Conservation (phyloP, 2,113 vertebrate species). For the Gobiocypris rarus region DNA sequence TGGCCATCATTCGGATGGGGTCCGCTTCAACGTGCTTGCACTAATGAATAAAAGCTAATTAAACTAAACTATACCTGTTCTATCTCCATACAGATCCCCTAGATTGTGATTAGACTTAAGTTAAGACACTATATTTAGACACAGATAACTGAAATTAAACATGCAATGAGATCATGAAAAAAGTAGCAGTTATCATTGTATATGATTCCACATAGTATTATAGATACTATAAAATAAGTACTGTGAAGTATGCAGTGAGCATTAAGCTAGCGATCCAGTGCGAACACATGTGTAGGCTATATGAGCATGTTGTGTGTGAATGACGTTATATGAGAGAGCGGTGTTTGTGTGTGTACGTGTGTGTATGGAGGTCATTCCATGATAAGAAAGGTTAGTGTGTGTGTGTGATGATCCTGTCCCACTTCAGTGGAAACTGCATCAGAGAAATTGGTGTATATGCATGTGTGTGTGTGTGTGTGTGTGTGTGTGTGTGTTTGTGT, state of each 20-base stretch:
- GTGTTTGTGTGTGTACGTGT: neutral
- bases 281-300: neutral
- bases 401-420: neutral
- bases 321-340: neutral
- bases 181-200: neutral
- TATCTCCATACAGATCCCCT: too few species aligned
- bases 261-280: neutral
- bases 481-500: neutral
- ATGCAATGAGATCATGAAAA: neutral
- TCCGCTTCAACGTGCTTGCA: too few species aligned
- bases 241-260: neutral
- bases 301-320: neutral
- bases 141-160: neutral
- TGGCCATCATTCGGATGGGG: too few species aligned
- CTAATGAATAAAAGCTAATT: too few species aligned
- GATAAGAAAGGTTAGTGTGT: neutral
- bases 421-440: slow-evolving; percentile 13
- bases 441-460: neutral
- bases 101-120: too few species aligned
- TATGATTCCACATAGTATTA: neutral
- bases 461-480: slow-evolving; percentile 21
- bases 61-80: too few species aligned
- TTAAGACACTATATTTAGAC: too few species aligned
- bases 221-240: neutral
- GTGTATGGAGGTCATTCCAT: too few species aligned